These are phyloP conservation scores for Cataglyphis hispanica DNA, from an alignment of 1,140 invertebrate species.

Conservation along the genomic window DNA sequence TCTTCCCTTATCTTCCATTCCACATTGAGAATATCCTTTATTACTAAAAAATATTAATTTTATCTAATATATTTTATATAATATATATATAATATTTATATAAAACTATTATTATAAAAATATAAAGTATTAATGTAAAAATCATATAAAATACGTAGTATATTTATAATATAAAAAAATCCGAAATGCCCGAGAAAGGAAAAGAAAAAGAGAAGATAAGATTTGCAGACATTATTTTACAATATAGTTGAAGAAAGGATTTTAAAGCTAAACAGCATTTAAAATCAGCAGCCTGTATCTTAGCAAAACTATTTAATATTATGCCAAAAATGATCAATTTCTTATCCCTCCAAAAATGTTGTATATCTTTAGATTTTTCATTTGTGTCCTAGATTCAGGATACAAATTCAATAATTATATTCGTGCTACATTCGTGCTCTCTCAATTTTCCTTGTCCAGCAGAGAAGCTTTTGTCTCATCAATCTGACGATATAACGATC, in stretches of 20 bases:
- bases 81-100: too few species aligned
- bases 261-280: not conserved
- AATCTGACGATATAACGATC: conserved; percentile 66
- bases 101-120: not conserved
- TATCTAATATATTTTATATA: too few species aligned
- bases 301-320: not conserved
- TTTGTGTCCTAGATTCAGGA: conserved; percentile 8
- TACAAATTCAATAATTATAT: conserved; percentile 52
- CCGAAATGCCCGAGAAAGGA: too few species aligned
- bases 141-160: too few species aligned
- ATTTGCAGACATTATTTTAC: not conserved
- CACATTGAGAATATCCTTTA: too few species aligned
- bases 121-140: not conserved
- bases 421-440: not conserved
- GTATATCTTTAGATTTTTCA: conserved; percentile 1
- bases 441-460: conserved; percentile 45
- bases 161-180: too few species aligned
- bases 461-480: conserved; percentile 14
- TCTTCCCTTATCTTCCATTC: not conserved
- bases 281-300: not conserved
- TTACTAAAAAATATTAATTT: not conserved
- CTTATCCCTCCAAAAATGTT: not conserved
- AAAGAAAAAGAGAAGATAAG: not conserved
- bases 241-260: not conserved
- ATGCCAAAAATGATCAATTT: too few species aligned